These are phyloP conservation scores for Tholera decimalis DNA, from an alignment of 2,888 invertebrate genomes.

Conservation along the genomic window DNA sequence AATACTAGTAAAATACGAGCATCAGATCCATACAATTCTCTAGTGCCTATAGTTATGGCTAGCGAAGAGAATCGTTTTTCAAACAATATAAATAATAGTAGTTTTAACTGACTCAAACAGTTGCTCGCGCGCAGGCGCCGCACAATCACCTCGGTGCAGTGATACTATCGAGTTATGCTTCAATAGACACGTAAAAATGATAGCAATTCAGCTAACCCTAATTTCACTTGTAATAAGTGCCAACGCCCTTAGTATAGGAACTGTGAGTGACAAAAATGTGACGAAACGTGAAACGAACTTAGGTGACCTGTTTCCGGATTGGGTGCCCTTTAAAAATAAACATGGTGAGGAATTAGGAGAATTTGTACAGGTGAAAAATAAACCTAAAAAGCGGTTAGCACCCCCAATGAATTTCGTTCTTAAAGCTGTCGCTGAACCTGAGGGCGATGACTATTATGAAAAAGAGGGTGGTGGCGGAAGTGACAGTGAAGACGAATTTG, in stretches of 20 bases:
- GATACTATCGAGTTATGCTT: slow-evolving; percentile 64
- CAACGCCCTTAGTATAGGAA: slow-evolving; percentile 76
- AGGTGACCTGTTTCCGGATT: slow-evolving; percentile 83
- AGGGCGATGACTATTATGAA: slow-evolving; percentile 81
- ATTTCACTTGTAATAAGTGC: slow-evolving; percentile 68
- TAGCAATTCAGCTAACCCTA: slow-evolving; percentile 60
- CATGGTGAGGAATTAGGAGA: slow-evolving; percentile 84
- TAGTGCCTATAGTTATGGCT: slow-evolving; percentile 65
- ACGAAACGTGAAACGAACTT: slow-evolving; percentile 76
- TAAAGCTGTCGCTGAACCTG: slow-evolving; percentile 79
- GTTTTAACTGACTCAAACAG: slow-evolving; percentile 79
- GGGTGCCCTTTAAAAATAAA: slow-evolving; percentile 89
- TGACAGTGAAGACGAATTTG: slow-evolving; percentile 82
- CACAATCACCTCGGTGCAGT: slow-evolving; percentile 68
- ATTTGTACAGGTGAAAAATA: slow-evolving; percentile 74
- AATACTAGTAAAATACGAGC: slow-evolving; percentile 1
- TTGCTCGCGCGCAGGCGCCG: slow-evolving; percentile 80
- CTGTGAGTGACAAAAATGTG: slow-evolving; percentile 79
- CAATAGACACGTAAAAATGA: slow-evolving; percentile 64
- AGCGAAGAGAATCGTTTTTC: slow-evolving; percentile 83
- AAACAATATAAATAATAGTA: slow-evolving; percentile 91
- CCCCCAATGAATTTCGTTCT: slow-evolving; percentile 81
- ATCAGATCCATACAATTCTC: slow-evolving; percentile 77
- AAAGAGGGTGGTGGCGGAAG: slow-evolving; percentile 80
- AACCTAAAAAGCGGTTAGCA: slow-evolving; percentile 85